Conservation (phyloP, 2,888 invertebrate species). For the Cosmia pyralina region DNA sequence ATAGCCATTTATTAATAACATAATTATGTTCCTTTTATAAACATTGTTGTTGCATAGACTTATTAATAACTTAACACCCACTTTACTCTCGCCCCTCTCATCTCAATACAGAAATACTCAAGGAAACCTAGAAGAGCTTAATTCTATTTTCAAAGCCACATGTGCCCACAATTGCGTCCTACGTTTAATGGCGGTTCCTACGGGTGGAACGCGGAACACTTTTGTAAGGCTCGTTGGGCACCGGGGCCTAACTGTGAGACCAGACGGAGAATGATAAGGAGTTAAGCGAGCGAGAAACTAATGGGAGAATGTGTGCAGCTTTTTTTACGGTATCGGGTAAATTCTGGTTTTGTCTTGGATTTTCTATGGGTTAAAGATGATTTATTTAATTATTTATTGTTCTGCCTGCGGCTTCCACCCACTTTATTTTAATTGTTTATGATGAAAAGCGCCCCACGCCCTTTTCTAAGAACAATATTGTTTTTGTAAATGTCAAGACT, state of each 20-base stretch:
- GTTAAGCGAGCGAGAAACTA: conserved; percentile 49
- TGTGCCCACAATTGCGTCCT: conserved; percentile 48
- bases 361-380: neutral
- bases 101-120: conserved; percentile 28
- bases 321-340: conserved; percentile 18
- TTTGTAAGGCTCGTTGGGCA: conserved; percentile 57
- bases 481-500: too few species aligned
- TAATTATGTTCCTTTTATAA: too few species aligned
- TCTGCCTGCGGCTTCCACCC: neutral
- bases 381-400: neutral
- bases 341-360: neutral
- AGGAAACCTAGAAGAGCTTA: conserved; percentile 34
- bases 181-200: conserved; percentile 28
- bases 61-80: conserved; percentile 11
- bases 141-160: conserved; percentile 53
- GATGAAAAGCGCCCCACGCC: neutral
- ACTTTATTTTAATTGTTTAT: neutral
- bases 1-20: conserved; percentile 5
- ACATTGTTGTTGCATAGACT: too few species aligned
- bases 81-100: neutral
- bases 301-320: conserved; percentile 18
- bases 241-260: conserved; percentile 25
- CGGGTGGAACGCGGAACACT: conserved; percentile 50
- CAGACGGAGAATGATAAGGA: conserved; percentile 48
- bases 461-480: too few species aligned